Evolutionary conservation across 2,797 vertebrate species (phyloP).

Genomic region (Tragelaphus eurycerus): DNA sequence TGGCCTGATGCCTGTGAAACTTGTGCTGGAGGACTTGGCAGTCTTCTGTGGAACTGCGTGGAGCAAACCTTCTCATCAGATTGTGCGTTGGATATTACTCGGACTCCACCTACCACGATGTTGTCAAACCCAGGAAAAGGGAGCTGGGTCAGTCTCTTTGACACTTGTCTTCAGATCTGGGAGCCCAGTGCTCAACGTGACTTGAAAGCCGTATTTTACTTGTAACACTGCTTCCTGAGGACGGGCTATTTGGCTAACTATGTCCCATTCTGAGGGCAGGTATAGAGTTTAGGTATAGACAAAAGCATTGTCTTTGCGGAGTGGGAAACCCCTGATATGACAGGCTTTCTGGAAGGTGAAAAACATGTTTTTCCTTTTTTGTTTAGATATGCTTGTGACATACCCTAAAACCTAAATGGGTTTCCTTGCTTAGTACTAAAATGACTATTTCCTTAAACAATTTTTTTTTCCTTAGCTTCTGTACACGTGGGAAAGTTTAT

Average conservation of each 20-base stretch:
- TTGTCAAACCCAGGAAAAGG: background rate
- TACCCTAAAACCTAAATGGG: background rate
- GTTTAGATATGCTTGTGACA: background rate
- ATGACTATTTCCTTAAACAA: background rate
- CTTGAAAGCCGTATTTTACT: background rate
- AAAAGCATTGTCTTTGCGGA: background rate
- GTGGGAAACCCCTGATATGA: background rate
- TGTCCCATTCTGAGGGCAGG: background rate
- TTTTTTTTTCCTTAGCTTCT: background rate
- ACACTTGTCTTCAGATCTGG: background rate
- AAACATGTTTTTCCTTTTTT: background rate
- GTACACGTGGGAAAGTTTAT: background rate
- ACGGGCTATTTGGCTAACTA: background rate
- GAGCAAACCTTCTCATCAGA: constrained; percentile 42
- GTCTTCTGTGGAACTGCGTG: constrained; percentile 47
- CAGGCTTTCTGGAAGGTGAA: background rate
- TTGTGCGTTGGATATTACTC: background rate
- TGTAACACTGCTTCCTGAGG: background rate
- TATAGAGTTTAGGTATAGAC: background rate
- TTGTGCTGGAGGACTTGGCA: constrained; percentile 78
- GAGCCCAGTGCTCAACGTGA: accelerated
- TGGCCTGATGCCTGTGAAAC: constrained; percentile 69
- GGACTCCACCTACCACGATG: background rate
- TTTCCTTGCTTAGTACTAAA: background rate
- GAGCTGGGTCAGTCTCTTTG: background rate